These are phyloP conservation scores for Eilema sororculum DNA, from an alignment of 2,888 invertebrate genomes.

Conservation along the genomic window DNA sequence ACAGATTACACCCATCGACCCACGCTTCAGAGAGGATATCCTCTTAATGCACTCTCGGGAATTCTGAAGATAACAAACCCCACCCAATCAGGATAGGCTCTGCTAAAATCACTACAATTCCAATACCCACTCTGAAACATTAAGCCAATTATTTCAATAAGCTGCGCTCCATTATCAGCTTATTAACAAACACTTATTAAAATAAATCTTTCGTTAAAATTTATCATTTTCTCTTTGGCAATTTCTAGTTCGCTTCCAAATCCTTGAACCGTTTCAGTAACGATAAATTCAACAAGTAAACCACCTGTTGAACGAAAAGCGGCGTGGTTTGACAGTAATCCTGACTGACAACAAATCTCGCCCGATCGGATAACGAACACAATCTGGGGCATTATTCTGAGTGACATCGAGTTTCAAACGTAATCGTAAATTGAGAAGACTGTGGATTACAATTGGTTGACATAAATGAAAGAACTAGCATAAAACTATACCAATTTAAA, in stretches of 20 bases:
- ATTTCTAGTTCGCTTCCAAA: neutral
- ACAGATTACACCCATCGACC: neutral
- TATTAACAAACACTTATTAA: neutral
- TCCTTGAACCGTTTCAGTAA: neutral
- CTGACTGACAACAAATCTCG: neutral
- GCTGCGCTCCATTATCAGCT: neutral
- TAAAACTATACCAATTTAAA: too few relatives aligned
- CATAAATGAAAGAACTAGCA: too few relatives aligned
- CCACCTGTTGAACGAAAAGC: slow-evolving; percentile 36
- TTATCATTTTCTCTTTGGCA: neutral
- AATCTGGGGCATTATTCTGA: neutral
- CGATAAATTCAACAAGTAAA: slow-evolving; percentile 32
- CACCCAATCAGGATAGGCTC: neutral
- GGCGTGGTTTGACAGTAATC: neutral
- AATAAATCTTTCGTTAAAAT: neutral
- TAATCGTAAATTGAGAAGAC: too few relatives aligned
- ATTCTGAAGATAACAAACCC: neutral
- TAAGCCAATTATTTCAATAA: neutral
- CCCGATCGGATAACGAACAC: neutral
- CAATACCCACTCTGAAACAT: neutral
- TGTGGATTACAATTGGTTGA: too few relatives aligned
- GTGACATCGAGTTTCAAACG: too few relatives aligned
- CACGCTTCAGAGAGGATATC: neutral
- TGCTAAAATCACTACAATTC: neutral
- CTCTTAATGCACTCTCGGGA: neutral